Base-by-base conservation (phyloP, 2,888 invertebrate species). In the Subacronicta megacephala region DNA sequence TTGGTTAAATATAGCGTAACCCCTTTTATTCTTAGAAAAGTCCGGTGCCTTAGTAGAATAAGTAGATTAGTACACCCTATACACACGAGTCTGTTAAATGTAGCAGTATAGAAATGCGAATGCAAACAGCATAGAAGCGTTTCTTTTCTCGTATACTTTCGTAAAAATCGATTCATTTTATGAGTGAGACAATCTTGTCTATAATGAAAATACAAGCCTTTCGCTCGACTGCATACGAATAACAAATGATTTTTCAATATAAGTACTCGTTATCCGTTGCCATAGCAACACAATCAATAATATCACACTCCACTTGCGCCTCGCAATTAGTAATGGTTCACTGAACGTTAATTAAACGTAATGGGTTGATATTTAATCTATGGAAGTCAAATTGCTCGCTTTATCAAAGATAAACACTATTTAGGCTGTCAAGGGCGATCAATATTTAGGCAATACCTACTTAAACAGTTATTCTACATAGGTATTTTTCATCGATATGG, bases 331-430 rank as follows among this genome's bases (percentile, higher is more conserved):
- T 60, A 42, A 80, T 78, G 87, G 82, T 83, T 84, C 80, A 82
- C 66, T 77, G 82, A 79, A 72, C 81, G 66, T 85, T 90, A 90
- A 90, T 90, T 88, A 85, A 79, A 76, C 71, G 72, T 85, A 86
- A 88, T 87, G 83, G 85, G 75, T 62, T 78, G 86, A 85, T 87
- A 88, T 89, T 88, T 87, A 87, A 90, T 90, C 87, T 85, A 76
- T 62, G 66, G 63, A 62, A 72, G 69, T 81, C 72, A 84, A 86
- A 90, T 88, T 86, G 83, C 71, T 80, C 70, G 76, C 74, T 87
- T 84, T 89, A 89, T 87, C 84, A 54, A 82, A 80, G 81, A 82
- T 83, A 88, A 89, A 87, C 84, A 86, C 47, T 50, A 70, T 69
- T 65, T 62, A 61, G 57, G 78, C 76, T 80, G 71, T 80, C 83